Evolutionary conservation across 2,797 vertebrate genomes (phyloP), one percentile per base, ranked within the genome.

Genomic region (Scarus forsteni): DNA sequence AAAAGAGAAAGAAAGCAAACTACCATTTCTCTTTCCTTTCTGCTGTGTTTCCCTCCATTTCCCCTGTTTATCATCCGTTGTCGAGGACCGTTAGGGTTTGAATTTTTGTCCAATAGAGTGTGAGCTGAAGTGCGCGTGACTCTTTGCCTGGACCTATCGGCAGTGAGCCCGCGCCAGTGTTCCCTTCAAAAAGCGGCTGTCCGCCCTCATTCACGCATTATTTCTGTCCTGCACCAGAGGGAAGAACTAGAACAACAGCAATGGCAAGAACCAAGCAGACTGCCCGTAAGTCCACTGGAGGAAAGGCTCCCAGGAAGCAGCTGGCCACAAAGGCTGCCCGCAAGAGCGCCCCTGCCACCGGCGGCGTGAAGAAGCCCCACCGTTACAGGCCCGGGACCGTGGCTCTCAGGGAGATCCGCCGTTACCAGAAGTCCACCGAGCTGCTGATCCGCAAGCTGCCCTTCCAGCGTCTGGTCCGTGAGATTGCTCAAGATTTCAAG

Each of bases 401-500:
- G 52, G 52, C 52, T 16, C 52, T 54, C 1, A 1, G 52, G 6
- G 52, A 54, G 35, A 54, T 54, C 52, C 52, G 52, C 2, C 52
- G 52, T 6, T 68, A 68, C 66, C 66, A 68, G 66, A 68, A 68
- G 8, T 62, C 68, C 51, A 70, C 57, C 10, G 58, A 68, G 66
- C 66, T 68, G 54, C 55, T 67, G 10, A 67, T 67, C 65, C 55
- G 65, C 19, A 67, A 67, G 39, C 55, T 67, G 55, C 65, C 65
- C 46, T 68, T 68, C 56, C 66, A 68, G 66, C 55, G 66, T 11
- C 66, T 68, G 15, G 66, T 68, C 0, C 1, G 66, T 0, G 66
- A 68, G 48, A 68, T 68, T 46, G 66, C 66, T 9, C 66, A 68
- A 56, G 66, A 68, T 46, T 68, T 68, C 16, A 68, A 68, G 56